Percentiles rank a stretch among this genome's conserved stretches.
Evolutionary conservation across 2,888 invertebrate species (phyloP).

Genomic region (Galeruca laticollis): DNA sequence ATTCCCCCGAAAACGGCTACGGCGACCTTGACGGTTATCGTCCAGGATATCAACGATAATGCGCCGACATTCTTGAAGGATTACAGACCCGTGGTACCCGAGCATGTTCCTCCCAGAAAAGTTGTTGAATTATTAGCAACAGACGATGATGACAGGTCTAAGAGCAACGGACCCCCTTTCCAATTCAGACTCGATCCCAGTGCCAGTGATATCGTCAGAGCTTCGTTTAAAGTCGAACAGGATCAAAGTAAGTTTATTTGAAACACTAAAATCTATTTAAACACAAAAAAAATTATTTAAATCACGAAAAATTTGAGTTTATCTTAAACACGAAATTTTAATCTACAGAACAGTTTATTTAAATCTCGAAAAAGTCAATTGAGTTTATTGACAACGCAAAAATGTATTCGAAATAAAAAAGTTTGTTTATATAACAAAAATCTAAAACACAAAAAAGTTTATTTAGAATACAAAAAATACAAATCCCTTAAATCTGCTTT

Average conservation of each 20-base stretch:
- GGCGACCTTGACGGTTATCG: conserved; percentile 92
- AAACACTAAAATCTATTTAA: neutral
- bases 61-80: conserved; percentile 94
- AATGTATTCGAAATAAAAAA: too few relatives aligned
- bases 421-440: too few relatives aligned
- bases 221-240: conserved; percentile 96
- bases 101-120: conserved; percentile 91
- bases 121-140: conserved; percentile 94
- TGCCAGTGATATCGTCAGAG: conserved; percentile 92
- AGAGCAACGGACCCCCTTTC: conserved; percentile 97
- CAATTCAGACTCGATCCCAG: conserved; percentile 93
- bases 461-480: too few relatives aligned
- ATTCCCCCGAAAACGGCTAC: conserved; percentile 94
- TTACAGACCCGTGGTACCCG: conserved; percentile 87
- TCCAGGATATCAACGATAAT: conserved; percentile 95
- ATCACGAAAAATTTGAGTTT: too few relatives aligned
- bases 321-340: too few relatives aligned
- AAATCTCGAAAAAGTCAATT: too few relatives aligned
- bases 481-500: too few relatives aligned
- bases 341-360: too few relatives aligned
- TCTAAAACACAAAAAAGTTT: too few relatives aligned
- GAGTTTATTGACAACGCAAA: too few relatives aligned
- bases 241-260: conserved; percentile 82
- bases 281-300: too few relatives aligned
- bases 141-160: conserved; percentile 93